These are phyloP conservation scores for Chrysoperla carnea DNA, from an alignment of 1,140 invertebrate genomes.

Conservation along the genomic window DNA sequence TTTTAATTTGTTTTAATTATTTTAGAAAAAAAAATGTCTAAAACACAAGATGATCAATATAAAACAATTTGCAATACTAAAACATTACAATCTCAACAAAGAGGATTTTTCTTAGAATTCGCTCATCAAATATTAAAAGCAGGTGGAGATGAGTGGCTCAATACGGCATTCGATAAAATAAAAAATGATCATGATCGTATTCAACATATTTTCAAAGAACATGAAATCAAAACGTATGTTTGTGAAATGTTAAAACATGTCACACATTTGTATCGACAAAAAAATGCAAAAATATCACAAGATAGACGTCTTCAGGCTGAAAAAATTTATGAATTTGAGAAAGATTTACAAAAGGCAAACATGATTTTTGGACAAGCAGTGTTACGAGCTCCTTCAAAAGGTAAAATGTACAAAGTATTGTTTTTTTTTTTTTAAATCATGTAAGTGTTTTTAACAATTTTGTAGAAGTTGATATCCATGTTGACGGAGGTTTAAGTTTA, in stretches of 20 bases:
- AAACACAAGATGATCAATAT: too few species aligned
- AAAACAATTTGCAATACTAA: constrained; percentile 29
- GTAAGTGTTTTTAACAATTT: not conserved
- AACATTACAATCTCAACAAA: constrained; percentile 35
- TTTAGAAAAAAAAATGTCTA: too few species aligned
- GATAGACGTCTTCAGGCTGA: constrained; percentile 28
- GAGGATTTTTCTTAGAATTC: constrained; percentile 39
- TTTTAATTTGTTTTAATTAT: too few species aligned
- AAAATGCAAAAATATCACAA: constrained; percentile 29
- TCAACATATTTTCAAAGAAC: constrained; percentile 26
- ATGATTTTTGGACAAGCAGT: constrained; percentile 39
- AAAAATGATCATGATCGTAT: constrained; percentile 30
- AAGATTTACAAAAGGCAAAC: constrained; percentile 32
- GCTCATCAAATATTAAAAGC: constrained; percentile 25
- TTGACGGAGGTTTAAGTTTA: constrained; percentile 39
- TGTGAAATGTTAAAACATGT: constrained; percentile 29
- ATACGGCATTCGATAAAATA: constrained; percentile 29
- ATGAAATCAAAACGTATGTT: constrained; percentile 25
- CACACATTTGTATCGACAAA: constrained; percentile 32
- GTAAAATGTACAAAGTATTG: constrained; percentile 6
- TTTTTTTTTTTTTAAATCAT: not conserved
- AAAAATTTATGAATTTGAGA: constrained; percentile 19
- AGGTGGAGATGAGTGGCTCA: constrained; percentile 29
- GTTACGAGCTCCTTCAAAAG: constrained; percentile 37
- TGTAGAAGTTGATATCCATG: constrained; percentile 1